Evolutionary conservation across 2,797 vertebrate species (phyloP).

Genomic region (Streptopelia turtur): DNA sequence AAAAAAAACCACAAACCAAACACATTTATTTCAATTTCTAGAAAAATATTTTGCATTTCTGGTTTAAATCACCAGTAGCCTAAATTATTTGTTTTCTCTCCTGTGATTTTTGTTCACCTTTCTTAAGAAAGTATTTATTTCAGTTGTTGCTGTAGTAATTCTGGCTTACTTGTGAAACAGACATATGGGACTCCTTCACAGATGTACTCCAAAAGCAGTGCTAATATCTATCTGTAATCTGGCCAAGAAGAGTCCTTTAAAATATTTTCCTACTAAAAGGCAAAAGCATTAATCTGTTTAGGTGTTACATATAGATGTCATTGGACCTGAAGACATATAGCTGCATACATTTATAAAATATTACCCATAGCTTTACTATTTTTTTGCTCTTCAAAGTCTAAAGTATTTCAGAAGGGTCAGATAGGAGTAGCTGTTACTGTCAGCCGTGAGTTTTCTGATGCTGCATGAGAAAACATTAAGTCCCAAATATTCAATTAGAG

Average conservation of each 20-base stretch:
- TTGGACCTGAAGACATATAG: background rate
- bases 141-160: conserved; percentile 19
- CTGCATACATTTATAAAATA: background rate
- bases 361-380: background rate
- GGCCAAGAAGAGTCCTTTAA: conserved; percentile 22
- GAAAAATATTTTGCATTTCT: conserved; percentile 32
- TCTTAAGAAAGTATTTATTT: conserved; percentile 20
- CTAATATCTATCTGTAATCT: conserved; percentile 18
- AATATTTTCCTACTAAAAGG: conserved; percentile 3
- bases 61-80: conserved; percentile 11
- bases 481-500: conserved; percentile 57
- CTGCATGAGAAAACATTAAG: background rate
- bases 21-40: background rate
- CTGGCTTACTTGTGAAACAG: conserved; percentile 8
- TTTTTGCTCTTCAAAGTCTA: background rate
- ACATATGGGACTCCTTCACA: conserved; percentile 27
- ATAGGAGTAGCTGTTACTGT: background rate
- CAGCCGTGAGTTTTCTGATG: conserved; percentile 4
- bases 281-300: conserved; percentile 15
- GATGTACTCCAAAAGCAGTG: background rate
- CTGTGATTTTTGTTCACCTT: conserved; percentile 26
- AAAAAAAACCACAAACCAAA: background rate
- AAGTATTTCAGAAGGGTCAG: background rate
- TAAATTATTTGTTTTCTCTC: conserved; percentile 19
- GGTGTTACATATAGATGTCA: background rate